Conservation (phyloP, 1,140 invertebrate species). For the Leptonema lineaticorne region DNA sequence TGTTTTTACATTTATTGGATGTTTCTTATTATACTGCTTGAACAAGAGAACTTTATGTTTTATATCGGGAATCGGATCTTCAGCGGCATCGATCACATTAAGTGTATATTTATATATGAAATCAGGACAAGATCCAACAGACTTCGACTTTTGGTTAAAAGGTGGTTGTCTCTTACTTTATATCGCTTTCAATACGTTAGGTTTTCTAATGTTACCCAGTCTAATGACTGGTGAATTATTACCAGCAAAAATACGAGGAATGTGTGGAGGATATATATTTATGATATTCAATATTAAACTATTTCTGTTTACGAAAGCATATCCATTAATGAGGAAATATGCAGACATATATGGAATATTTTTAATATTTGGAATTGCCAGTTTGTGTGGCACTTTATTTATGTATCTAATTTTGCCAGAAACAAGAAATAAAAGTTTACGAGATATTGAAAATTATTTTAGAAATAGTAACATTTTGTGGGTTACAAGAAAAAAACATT, state of each 20-base stretch:
- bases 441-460: constrained; percentile 80
- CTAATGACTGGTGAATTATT: constrained; percentile 72
- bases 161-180: constrained; percentile 62
- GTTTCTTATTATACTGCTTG: constrained; percentile 61
- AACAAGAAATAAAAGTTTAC: constrained; percentile 74
- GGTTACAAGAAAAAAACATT: constrained; percentile 45
- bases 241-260: constrained; percentile 64
- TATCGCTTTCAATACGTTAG: constrained; percentile 68
- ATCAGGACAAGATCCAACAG: constrained; percentile 45
- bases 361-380: constrained; percentile 67
- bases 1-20: constrained; percentile 63
- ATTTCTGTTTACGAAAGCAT: constrained; percentile 74
- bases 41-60: constrained; percentile 64
- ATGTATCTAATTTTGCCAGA: constrained; percentile 76
- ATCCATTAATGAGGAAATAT: constrained; percentile 59
- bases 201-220: constrained; percentile 69
- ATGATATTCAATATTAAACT: constrained; percentile 65
- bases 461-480: constrained; percentile 65
- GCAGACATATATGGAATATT: constrained; percentile 67
- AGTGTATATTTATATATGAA: constrained; percentile 57
- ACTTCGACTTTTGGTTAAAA: constrained; percentile 53
- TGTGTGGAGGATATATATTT: constrained; percentile 69
- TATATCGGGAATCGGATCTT: constrained; percentile 65
- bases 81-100: constrained; percentile 60
- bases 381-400: constrained; percentile 65